Conservation (phyloP, 2,888 invertebrate genomes). For the Dynastes tityus region DNA sequence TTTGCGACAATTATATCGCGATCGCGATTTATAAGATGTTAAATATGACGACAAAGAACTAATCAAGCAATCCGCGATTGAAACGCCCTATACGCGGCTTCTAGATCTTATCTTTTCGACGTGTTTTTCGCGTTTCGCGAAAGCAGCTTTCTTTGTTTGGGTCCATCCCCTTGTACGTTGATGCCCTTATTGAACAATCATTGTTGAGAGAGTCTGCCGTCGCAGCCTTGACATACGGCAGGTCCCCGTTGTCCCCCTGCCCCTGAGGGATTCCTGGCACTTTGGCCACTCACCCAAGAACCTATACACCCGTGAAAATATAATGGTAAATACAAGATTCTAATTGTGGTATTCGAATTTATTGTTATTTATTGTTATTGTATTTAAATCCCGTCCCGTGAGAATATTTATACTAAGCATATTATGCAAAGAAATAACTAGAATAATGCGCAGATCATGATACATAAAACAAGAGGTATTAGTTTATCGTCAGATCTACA, state of each 20-base stretch:
- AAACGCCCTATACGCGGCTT: conserved; percentile 29
- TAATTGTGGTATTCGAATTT: not conserved
- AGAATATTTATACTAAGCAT: not conserved
- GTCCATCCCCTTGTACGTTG: conserved; percentile 43
- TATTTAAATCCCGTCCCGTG: not conserved
- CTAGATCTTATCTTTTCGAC: conserved; percentile 30
- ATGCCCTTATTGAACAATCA: conserved; percentile 46
- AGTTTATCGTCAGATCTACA: conserved; percentile 44
- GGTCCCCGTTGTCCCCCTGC: conserved; percentile 35
- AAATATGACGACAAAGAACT: conserved; percentile 9
- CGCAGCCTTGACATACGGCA: conserved; percentile 45
- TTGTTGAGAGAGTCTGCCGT: conserved; percentile 34
- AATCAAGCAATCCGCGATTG: conserved; percentile 3
- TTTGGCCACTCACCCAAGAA: conserved; percentile 35
- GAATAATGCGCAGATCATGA: conserved; percentile 24
- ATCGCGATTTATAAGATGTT: not conserved
- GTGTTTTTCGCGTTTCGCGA: conserved; percentile 35
- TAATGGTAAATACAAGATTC: not conserved
- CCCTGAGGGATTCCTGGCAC: conserved; percentile 36
- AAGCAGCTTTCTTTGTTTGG: conserved; percentile 45
- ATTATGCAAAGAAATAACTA: conserved; percentile 32
- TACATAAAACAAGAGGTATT: conserved; percentile 40
- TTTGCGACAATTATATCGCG: conserved; percentile 10
- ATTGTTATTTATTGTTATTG: no score
- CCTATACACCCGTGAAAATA: conserved; percentile 16